Evolutionary conservation across 2,113 vertebrate species (phyloP).

Genomic region (Sminthopsis crassicaudata): DNA sequence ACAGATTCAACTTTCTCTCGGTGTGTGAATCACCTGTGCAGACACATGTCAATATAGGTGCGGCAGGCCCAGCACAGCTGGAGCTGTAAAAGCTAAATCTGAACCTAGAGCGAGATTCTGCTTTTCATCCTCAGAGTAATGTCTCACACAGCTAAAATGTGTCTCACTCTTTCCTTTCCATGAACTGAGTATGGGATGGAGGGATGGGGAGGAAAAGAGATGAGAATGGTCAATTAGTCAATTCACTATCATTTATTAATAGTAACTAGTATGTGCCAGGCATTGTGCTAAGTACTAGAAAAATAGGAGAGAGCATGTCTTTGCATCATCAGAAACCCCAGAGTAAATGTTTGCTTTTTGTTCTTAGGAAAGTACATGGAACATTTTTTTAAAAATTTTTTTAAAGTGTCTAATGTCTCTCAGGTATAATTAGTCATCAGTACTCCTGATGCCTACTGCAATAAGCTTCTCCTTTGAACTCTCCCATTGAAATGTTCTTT

Average conservation of each 20-base stretch:
- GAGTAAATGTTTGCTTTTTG: slow-evolving; percentile 43
- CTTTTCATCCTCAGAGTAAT: slow-evolving; percentile 50
- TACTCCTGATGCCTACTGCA: slow-evolving; percentile 37
- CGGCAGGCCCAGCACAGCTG: slow-evolving; percentile 49
- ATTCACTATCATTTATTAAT: not conserved
- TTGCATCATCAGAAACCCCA: not conserved
- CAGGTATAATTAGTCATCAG: slow-evolving; percentile 51
- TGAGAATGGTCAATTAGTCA: not conserved
- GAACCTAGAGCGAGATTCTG: slow-evolving; percentile 45
- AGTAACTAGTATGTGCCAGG: not conserved
- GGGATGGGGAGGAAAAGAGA: not conserved
- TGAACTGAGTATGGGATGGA: slow-evolving; percentile 3
- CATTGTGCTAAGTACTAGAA: not conserved
- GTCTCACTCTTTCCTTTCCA: slow-evolving; percentile 45
- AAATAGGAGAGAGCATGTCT: not conserved
- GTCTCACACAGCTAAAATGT: slow-evolving; percentile 60
- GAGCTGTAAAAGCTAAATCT: slow-evolving; percentile 45
- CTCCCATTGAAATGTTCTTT: slow-evolving; percentile 47
- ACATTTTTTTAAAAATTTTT: slow-evolving; percentile 14
- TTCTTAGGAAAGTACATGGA: slow-evolving; percentile 38
- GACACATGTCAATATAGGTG: slow-evolving; percentile 68
- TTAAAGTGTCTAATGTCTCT: slow-evolving; percentile 38
- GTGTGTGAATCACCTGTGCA: slow-evolving; percentile 61
- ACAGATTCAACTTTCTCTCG: slow-evolving; percentile 56
- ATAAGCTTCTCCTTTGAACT: slow-evolving; percentile 53